These are phyloP conservation scores for Agrochola macilenta DNA, from an alignment of 2,888 invertebrate species.

Conservation along the genomic window DNA sequence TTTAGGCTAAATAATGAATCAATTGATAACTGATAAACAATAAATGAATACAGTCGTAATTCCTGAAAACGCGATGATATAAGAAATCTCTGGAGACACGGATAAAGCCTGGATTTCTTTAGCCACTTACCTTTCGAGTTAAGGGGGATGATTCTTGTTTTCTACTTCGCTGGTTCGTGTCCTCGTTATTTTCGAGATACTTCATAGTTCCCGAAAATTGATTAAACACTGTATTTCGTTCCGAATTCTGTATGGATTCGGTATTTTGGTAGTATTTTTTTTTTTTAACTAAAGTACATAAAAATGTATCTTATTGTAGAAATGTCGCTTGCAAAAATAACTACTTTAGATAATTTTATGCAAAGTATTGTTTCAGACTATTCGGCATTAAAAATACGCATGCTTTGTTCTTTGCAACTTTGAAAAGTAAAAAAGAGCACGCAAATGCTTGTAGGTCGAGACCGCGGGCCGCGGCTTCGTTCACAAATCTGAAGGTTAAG, in stretches of 20 bases:
- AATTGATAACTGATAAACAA: not conserved
- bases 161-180: constrained; percentile 75
- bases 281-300: not conserved
- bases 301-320: not conserved
- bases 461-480: not conserved
- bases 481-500: not conserved
- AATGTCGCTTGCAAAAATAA: not conserved
- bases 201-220: constrained; percentile 37
- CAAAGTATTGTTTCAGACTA: not conserved
- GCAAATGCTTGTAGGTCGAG: not conserved
- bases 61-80: constrained; percentile 14
- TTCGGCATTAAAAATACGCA: not conserved
- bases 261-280: not conserved
- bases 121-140: constrained; percentile 71
- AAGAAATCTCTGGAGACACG: constrained; percentile 57
- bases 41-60: not conserved
- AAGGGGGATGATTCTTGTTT: constrained; percentile 76
- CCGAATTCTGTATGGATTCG: not conserved
- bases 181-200: constrained; percentile 70
- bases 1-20: not conserved
- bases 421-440: constrained; percentile 22
- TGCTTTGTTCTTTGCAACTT: constrained; percentile 9
- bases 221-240: constrained; percentile 17
- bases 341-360: too few species aligned
- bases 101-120: constrained; percentile 65